Evolutionary conservation across 2,888 invertebrate genomes (phyloP).

Genomic region (Scaptomyza tumidula): DNA sequence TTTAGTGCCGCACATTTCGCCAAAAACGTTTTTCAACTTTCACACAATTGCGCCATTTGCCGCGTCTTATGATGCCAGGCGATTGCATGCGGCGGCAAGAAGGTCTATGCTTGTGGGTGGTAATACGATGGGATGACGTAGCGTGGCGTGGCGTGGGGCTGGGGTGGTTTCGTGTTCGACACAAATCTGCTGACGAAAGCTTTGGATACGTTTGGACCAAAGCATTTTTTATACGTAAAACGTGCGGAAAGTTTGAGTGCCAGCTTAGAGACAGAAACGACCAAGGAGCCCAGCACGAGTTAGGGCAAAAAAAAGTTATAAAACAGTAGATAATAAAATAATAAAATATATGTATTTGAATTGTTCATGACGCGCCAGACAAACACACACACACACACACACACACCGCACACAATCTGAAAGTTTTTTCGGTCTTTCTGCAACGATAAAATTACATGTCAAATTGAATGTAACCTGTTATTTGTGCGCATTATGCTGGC

Average conservation of each 20-base stretch:
- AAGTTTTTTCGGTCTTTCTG: conserved; percentile 53
- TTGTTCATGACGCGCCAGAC: conserved; percentile 62
- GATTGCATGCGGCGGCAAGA: conserved; percentile 11
- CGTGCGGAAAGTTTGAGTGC: conserved; percentile 80
- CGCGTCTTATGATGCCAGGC: conserved; percentile 57
- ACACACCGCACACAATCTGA: no score
- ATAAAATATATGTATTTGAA: conserved; percentile 79
- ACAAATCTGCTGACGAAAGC: conserved; percentile 78
- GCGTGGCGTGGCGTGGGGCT: not conserved
- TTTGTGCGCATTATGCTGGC: conserved; percentile 71
- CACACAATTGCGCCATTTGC: conserved; percentile 81
- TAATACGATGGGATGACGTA: not conserved
- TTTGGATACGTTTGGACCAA: conserved; percentile 59
- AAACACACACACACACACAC: conserved; percentile 19
- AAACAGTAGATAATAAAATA: conserved; percentile 77
- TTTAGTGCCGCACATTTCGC: conserved; percentile 80
- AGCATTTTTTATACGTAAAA: conserved; percentile 78
- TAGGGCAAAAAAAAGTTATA: conserved; percentile 68
- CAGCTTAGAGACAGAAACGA: conserved; percentile 68
- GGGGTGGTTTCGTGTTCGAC: conserved; percentile 39
- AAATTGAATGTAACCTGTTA: conserved; percentile 78
- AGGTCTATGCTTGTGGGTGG: not conserved
- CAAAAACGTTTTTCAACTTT: conserved; percentile 81
- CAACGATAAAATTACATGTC: conserved; percentile 75
- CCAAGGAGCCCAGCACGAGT: conserved; percentile 13